Evolutionary conservation across 2,888 invertebrate genomes (phyloP), one percentile per base, ranked within the genome.

Genomic region (Diloba caeruleocephala): DNA sequence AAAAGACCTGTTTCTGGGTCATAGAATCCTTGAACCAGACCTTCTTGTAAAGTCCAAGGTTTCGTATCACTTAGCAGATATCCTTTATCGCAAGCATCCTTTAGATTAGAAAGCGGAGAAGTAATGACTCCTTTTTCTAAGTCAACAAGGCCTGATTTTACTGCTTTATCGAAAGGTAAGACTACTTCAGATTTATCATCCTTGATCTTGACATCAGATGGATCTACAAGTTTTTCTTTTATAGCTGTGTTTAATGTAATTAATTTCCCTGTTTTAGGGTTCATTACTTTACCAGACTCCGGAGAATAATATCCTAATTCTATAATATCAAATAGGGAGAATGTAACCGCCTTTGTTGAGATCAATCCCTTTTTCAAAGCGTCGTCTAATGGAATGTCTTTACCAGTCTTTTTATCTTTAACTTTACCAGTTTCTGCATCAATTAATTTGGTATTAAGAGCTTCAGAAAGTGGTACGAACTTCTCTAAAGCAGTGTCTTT

Each of bases 11-110:
- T 95, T 62, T 95, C 94, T 2, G 96, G 94, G 78, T 97, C 96
- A 81, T 97, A 98, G 29, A 96, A 94, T 57, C 96, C 96, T 84
- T 97, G 96, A 17, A 97, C 96, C 45, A 98, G 88, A 9, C 97
- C 97, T 90, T 98, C 97, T 82, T 97, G 97, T 53, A 98, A 88
- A 0, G 97, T 96, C 95, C 96, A 95, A 0, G 98, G 97, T 76
- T 96, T 96, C 45, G 95, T 95, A 21, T 97, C 96, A 74, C 96
- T 97, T 21, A 98, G 88, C 31, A 98, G 93, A 79, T 96, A 97
- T 5, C 98, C 97, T 81, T 97, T 97, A 41, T 96, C 95, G 70
- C 96, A 95, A 1, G 98, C 98, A 71, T 96, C 95, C 83, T 97
- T 96, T 29, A 98, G 90, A 43, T 96, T 95, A 78, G 96, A 94